These are phyloP conservation scores for Stenolophus ochropezus DNA, from an alignment of 2,888 invertebrate species.

Conservation along the genomic window DNA sequence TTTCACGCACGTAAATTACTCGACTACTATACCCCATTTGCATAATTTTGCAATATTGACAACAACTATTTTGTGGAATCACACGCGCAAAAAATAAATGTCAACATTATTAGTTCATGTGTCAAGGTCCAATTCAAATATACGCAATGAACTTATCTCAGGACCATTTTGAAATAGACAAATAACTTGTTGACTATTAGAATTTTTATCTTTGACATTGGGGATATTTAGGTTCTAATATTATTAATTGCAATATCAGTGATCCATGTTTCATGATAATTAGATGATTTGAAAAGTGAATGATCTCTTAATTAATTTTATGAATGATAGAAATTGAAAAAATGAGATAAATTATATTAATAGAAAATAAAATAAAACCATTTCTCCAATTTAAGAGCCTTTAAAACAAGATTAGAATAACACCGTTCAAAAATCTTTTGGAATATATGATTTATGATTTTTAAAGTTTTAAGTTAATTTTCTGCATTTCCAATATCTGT, in stretches of 20 bases:
- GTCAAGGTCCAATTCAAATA: slow-evolving; percentile 50
- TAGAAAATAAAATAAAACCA: neutral
- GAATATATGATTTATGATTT: neutral
- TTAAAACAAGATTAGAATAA: too few relatives aligned
- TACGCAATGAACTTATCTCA: slow-evolving; percentile 7
- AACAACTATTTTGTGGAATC: slow-evolving; percentile 41
- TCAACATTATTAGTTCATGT: slow-evolving; percentile 48
- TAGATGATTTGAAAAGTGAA: neutral
- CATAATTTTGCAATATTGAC: slow-evolving; percentile 24
- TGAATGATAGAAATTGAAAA: neutral
- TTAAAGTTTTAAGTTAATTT: too few relatives aligned
- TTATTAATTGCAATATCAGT: neutral
- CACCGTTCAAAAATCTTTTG: too few relatives aligned
- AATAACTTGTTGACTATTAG: neutral
- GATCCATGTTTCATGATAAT: neutral
- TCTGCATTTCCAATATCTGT: too few relatives aligned
- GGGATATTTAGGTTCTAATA: neutral
- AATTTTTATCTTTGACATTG: neutral
- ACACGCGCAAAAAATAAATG: slow-evolving; percentile 39
- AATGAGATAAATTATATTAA: neutral
- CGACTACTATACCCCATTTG: neutral
- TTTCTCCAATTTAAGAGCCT: too few relatives aligned
- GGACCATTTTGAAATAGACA: neutral
- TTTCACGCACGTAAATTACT: neutral
- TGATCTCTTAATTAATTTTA: neutral